Evolutionary conservation across 2,888 invertebrate genomes (phyloP), one percentile per base, ranked within the genome.

Genomic region (Blastobasis lacticolella): DNA sequence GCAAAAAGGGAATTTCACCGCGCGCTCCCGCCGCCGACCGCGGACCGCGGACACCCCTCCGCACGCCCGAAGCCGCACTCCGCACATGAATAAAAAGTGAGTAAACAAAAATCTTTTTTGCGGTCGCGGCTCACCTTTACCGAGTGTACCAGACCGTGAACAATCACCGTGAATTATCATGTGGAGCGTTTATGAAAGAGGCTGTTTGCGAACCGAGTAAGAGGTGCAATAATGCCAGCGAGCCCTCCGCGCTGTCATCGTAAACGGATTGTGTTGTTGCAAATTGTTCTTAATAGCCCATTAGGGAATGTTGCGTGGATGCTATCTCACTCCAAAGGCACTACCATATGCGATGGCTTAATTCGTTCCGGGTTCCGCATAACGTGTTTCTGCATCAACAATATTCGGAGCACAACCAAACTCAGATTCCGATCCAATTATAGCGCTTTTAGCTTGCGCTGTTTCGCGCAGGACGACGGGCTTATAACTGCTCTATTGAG

Each of bases 91-190:
- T 80, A 80, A 81, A 79, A 78, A 71, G 68, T 66, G 61, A 70
- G 77, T 75, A 79, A 83, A 85, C 79, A 83, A 80, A 83, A 83
- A 81, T 78, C 72, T 76, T 81, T 81, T 85, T 82, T 82, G 83
- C 69, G 84, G 82, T 81, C 74, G 81, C 81, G 86, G 83, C 79
- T 80, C 75, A 78, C 81, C 82, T 85, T 83, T 83, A 72, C 77
- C 66, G 67, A 64, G 79, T 77, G 76, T 72, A 80, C 78, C 79
- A 87, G 87, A 88, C 87, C 84, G 76, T 86, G 85, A 83, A 87
- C 81, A 82, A 86, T 84, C 78, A 74, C 71, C 69, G 70, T 74
- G 81, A 80, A 83, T 87, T 84, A 85, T 81, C 82, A 83, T 79
- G 81, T 81, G 76, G 73, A 77, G 77, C 77, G 73, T 78, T 82